Conservation (phyloP, 1,140 invertebrate genomes). For the Drosophila rhopaloa region DNA sequence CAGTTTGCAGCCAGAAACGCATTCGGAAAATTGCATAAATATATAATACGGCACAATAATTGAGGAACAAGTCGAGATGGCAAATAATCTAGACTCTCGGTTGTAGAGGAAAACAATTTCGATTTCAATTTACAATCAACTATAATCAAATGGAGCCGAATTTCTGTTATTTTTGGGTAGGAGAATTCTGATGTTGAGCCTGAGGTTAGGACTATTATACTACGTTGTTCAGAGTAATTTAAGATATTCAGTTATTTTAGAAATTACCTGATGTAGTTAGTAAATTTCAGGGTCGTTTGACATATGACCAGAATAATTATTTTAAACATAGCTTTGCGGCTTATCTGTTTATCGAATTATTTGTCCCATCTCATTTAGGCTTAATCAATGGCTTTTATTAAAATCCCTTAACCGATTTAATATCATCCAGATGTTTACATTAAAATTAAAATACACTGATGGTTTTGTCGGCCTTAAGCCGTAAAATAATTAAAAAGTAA, state of each 20-base stretch:
- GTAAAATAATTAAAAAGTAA: conserved; percentile 64
- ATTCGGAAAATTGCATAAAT: conserved; percentile 44
- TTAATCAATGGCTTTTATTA: conserved; percentile 9
- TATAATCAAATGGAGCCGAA: neutral
- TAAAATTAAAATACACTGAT: conserved; percentile 36
- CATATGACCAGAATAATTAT: no score
- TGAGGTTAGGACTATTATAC: neutral
- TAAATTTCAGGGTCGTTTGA: no score
- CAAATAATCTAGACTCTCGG: neutral
- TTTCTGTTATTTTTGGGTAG: neutral
- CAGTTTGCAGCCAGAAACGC: conserved; percentile 28
- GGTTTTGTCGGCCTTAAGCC: conserved; percentile 54
- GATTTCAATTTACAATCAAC: conserved; percentile 8
- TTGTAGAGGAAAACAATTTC: conserved; percentile 1
- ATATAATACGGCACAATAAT: conserved; percentile 34
- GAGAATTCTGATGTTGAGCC: neutral
- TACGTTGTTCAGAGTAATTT: neutral
- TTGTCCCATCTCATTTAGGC: conserved; percentile 2
- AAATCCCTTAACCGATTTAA: conserved; percentile 37
- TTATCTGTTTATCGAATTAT: conserved; percentile 4
- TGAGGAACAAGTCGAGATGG: conserved; percentile 3
- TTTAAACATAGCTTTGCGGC: neutral
- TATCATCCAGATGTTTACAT: conserved; percentile 24
- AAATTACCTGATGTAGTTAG: no score
- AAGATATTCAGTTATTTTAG: neutral